phyloP scores from a whole-genome alignment of 2,888 invertebrate genomes.

The Cryptus viduatorius region DNA sequence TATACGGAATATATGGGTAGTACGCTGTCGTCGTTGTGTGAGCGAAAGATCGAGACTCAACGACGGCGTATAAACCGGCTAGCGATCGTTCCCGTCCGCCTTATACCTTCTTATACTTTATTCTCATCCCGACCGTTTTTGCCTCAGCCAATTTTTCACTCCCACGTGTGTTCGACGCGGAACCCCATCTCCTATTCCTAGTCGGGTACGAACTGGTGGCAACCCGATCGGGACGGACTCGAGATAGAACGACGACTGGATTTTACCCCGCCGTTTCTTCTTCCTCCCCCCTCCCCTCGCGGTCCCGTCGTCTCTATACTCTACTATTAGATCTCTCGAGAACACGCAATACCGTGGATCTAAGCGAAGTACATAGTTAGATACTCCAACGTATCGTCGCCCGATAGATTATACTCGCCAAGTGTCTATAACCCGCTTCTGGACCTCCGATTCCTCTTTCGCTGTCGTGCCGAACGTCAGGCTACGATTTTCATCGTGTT shows the following conservation, averaged over 20 bases:
- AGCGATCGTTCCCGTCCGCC: slow-evolving; percentile 59
- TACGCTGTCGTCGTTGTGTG: not conserved
- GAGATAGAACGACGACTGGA: slow-evolving; percentile 43
- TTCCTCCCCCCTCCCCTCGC: not conserved
- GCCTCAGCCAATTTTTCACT: slow-evolving; percentile 56
- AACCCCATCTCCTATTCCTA: slow-evolving; percentile 16
- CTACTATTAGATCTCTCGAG: slow-evolving; percentile 26
- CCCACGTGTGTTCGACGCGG: slow-evolving; percentile 45
- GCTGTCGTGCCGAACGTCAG: slow-evolving; percentile 21
- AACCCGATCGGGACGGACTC: slow-evolving; percentile 34
- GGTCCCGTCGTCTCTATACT: not conserved
- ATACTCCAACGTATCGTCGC: slow-evolving; percentile 20
- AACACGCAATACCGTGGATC: slow-evolving; percentile 27
- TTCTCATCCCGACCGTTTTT: slow-evolving; percentile 49
- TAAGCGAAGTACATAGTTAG: slow-evolving; percentile 29
- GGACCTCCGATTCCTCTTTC: slow-evolving; percentile 14
- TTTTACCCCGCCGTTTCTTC: slow-evolving; percentile 5
- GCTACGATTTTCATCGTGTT: slow-evolving; percentile 60
- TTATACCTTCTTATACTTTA: slow-evolving; percentile 49
- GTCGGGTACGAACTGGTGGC: slow-evolving; percentile 29
- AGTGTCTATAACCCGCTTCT: slow-evolving; percentile 50
- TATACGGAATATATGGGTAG: not conserved
- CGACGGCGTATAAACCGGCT: slow-evolving; percentile 60
- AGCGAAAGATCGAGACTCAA: slow-evolving; percentile 14
- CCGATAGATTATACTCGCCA: slow-evolving; percentile 48